Evolutionary conservation across 2,797 vertebrate species (phyloP).

Genomic region (Epinephelus awoara): DNA sequence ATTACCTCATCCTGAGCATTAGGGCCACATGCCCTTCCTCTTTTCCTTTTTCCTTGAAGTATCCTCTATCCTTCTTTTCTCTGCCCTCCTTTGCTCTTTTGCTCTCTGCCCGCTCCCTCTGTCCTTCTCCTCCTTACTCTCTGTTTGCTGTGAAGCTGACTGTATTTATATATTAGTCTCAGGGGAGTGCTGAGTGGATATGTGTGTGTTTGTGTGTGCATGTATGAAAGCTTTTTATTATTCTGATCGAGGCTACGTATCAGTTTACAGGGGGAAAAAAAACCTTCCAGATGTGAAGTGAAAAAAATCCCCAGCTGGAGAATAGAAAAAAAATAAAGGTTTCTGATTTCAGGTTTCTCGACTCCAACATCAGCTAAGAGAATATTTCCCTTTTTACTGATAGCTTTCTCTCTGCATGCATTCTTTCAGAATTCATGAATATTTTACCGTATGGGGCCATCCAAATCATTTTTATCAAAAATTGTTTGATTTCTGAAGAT

Average conservation of each 20-base stretch:
- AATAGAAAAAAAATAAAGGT: background rate
- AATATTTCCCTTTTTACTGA: conserved; percentile 40
- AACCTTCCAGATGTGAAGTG: conserved; percentile 41
- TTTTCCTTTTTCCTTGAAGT: background rate
- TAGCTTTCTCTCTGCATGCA: conserved; percentile 6
- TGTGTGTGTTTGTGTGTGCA: background rate
- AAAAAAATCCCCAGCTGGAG: background rate
- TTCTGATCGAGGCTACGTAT: conserved; percentile 25
- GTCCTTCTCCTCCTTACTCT: conserved; percentile 15
- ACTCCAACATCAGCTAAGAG: conserved; percentile 20
- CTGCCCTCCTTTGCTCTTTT: background rate
- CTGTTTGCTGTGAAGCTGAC: conserved; percentile 34
- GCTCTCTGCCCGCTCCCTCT: background rate
- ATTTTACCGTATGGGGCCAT: conserved; percentile 16
- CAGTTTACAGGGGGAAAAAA: conserved; percentile 2
- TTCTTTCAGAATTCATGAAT: conserved; percentile 47
- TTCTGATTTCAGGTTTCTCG: conserved; percentile 28
- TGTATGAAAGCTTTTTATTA: conserved; percentile 17
- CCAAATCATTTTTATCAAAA: conserved; percentile 32
- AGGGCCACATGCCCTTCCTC: conserved; percentile 5
- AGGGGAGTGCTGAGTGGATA: conserved; percentile 10
- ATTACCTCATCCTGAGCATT: conserved; percentile 44
- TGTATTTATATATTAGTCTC: conserved; percentile 19
- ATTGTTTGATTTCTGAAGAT: conserved; percentile 42
- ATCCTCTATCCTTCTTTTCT: background rate